A percentile compares a stretch with the other conserved stretches of the same genome.
Evolutionary conservation across 2,888 invertebrate species (phyloP).

Genomic region (Synergus japonicus): DNA sequence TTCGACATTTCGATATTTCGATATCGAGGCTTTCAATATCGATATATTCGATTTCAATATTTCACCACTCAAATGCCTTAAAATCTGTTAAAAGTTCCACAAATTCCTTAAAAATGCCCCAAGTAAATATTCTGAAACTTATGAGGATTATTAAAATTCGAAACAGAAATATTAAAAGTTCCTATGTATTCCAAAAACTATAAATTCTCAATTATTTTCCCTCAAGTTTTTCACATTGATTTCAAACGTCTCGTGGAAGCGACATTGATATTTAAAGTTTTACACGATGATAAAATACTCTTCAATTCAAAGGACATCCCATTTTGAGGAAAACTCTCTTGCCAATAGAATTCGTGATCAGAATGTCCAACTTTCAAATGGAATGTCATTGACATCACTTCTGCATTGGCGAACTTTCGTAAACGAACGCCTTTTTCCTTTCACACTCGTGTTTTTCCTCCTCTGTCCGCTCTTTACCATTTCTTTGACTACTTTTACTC

Average conservation of each 20-base stretch:
- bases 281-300: background rate
- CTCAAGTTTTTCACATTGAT: background rate
- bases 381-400: constrained; percentile 28
- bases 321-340: constrained; percentile 27
- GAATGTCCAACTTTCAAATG: constrained; percentile 34
- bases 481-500: constrained; percentile 29
- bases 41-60: no score
- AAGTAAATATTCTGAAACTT: no score
- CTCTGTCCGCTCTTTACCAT: background rate
- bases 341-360: constrained; percentile 39
- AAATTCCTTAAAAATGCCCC: no score
- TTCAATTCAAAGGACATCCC: constrained; percentile 16
- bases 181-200: no score
- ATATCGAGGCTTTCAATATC: no score
- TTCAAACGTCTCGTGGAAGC: background rate
- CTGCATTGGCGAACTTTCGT: constrained; percentile 12
- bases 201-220: no score
- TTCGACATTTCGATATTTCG: no score
- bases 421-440: constrained; percentile 15
- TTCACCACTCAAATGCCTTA: no score
- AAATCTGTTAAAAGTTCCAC: no score
- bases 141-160: no score
- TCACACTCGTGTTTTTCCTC: constrained; percentile 4
- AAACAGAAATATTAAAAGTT: no score
- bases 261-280: constrained; percentile 29